These are phyloP conservation scores for Hipposideros larvatus DNA, from an alignment of 2,797 vertebrate species.

Conservation along the genomic window DNA sequence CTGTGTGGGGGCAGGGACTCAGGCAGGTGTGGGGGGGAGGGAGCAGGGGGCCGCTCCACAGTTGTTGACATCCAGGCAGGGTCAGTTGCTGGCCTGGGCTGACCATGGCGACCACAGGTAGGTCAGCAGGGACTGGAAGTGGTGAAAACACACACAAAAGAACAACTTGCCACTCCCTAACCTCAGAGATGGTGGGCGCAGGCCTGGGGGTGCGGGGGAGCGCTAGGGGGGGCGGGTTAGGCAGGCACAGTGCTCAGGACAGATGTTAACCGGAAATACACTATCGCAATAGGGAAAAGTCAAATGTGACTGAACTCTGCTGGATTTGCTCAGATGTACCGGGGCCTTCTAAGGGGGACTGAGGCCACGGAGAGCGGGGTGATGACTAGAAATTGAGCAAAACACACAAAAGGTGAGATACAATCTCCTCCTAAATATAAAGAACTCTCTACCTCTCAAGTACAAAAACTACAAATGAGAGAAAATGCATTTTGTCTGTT, in stretches of 20 bases:
- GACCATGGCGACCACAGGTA: background rate
- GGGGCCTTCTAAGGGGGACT: background rate
- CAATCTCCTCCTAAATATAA: background rate
- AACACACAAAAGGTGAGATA: background rate
- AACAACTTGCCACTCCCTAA: background rate
- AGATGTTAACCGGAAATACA: background rate
- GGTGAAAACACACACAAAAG: background rate
- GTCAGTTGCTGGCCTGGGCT: background rate
- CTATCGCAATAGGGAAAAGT: background rate
- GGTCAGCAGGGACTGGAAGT: background rate
- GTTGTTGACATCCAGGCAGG: background rate
- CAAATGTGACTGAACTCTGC: background rate
- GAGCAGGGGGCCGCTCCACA: no score
- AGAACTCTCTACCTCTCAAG: background rate
- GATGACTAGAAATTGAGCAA: background rate
- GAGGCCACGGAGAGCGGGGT: background rate
- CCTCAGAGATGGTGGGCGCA: background rate
- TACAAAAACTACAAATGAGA: background rate
- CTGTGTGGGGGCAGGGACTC: accelerated
- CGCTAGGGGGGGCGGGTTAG: no score
- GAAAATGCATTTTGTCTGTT: background rate
- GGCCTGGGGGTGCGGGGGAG: background rate
- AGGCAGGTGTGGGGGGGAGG: accelerated
- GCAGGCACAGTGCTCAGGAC: background rate
- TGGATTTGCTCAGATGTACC: background rate